Evolutionary conservation across 2,888 invertebrate genomes (phyloP).

Genomic region (Danaus chrysippus): DNA sequence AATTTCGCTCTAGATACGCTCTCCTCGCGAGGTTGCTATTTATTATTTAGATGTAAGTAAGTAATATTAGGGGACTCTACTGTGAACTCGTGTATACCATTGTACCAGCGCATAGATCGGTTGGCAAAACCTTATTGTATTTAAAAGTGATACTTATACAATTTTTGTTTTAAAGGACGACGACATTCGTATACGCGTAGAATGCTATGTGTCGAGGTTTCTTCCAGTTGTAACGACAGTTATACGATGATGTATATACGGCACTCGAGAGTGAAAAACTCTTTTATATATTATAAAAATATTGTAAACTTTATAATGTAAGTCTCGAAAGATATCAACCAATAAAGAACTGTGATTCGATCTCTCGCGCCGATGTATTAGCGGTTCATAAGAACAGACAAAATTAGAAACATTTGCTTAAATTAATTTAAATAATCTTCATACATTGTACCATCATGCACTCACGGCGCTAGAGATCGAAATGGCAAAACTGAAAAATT

Average conservation of each 20-base stretch:
- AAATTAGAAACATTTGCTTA: conserved; percentile 9
- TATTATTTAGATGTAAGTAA: conserved; percentile 77
- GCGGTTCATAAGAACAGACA: conserved; percentile 1
- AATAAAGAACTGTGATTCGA: conserved; percentile 23
- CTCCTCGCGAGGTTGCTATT: conserved; percentile 71
- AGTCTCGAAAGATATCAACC: conserved; percentile 63
- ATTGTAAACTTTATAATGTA: conserved; percentile 73
- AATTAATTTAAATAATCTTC: conserved; percentile 12
- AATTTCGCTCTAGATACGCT: conserved; percentile 70
- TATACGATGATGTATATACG: conserved; percentile 77
- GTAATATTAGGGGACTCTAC: conserved; percentile 67
- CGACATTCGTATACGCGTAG: conserved; percentile 88
- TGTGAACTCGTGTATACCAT: conserved; percentile 77
- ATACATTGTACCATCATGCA: background rate
- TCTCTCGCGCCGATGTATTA: conserved; percentile 20
- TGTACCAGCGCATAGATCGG: conserved; percentile 67
- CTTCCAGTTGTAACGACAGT: conserved; percentile 73
- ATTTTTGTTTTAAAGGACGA: conserved; percentile 72
- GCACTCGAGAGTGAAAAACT: conserved; percentile 67
- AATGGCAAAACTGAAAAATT: conserved; percentile 20
- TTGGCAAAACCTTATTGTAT: conserved; percentile 59
- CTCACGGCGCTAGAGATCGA: conserved; percentile 9
- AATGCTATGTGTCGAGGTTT: conserved; percentile 63
- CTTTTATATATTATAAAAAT: conserved; percentile 76
- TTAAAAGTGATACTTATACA: conserved; percentile 67